Evolutionary conservation across 2,888 invertebrate species (phyloP).

Genomic region (Podotricha telesiphe): DNA sequence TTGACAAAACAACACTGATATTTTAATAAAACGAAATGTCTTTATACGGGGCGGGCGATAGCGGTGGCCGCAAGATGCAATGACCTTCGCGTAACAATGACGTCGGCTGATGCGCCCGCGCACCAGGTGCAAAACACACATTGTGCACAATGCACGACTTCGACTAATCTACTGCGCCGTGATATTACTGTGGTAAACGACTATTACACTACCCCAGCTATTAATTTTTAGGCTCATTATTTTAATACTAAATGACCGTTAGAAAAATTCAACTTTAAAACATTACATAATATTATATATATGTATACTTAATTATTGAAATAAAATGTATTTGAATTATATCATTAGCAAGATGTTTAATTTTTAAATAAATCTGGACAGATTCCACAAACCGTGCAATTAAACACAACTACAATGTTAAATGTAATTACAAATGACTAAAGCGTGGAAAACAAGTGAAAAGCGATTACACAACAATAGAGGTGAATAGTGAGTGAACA

Average conservation of each 20-base stretch:
- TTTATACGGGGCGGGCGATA: constrained; percentile 59
- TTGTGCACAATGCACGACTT: constrained; percentile 34
- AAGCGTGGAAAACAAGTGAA: constrained; percentile 7
- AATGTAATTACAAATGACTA: constrained; percentile 1
- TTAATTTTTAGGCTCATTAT: neutral
- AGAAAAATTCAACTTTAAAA: neutral
- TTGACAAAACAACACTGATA: constrained; percentile 13
- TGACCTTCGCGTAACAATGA: constrained; percentile 66
- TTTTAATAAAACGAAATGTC: constrained; percentile 58
- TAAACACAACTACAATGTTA: constrained; percentile 14
- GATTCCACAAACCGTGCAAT: neutral
- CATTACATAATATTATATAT: no score
- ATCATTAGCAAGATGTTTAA: neutral
- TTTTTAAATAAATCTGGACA: neutral
- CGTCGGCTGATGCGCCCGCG: constrained; percentile 56
- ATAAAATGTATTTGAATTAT: neutral
- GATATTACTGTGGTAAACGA: constrained; percentile 3
- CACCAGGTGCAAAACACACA: constrained; percentile 55
- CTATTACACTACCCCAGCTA: neutral
- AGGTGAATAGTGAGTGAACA: constrained; percentile 15
- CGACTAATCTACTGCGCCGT: constrained; percentile 25
- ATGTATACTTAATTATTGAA: neutral
- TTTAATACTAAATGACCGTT: neutral
- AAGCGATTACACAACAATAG: constrained; percentile 28
- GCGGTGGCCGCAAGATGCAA: constrained; percentile 51